These are phyloP conservation scores for Chiridota heheva DNA, from an alignment of 35 echinoderm and acorn worm genomes.

Conservation along the genomic window DNA sequence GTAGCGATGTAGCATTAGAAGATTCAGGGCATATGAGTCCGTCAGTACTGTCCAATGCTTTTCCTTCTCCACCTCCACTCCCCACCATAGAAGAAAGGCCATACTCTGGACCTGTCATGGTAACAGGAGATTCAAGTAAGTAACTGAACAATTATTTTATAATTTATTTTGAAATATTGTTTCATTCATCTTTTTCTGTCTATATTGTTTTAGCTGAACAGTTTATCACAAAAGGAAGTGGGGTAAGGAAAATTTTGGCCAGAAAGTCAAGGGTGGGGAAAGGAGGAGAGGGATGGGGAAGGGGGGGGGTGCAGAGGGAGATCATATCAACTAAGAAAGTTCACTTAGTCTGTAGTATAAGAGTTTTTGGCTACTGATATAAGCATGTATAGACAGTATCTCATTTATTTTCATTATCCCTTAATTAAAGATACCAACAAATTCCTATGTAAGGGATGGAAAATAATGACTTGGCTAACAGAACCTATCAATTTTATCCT, in stretches of 20 bases:
- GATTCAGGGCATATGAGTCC: conserved; percentile 68
- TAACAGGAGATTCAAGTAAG: conserved; percentile 78
- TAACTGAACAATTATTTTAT: not conserved
- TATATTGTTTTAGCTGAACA: not conserved
- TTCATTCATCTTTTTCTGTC: not conserved
- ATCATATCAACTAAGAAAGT: too few relatives aligned
- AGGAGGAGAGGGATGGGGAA: too few relatives aligned
- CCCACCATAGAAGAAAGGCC: conserved; percentile 63
- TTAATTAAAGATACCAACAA: too few relatives aligned
- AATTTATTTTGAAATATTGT: conserved; percentile 1
- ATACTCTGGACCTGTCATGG: conserved; percentile 83
- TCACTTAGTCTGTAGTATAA: too few relatives aligned
- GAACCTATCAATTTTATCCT: too few relatives aligned
- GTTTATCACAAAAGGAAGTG: not conserved
- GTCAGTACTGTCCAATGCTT: not conserved
- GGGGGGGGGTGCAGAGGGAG: too few relatives aligned
- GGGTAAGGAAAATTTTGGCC: not conserved
- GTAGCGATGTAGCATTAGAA: not conserved
- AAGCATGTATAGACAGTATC: too few relatives aligned
- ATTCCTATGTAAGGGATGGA: too few relatives aligned
- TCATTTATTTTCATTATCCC: too few relatives aligned
- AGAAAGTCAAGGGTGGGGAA: not conserved
- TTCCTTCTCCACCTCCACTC: conserved; percentile 50
- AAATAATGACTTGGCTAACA: too few relatives aligned
- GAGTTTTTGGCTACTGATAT: too few relatives aligned